Base-by-base conservation (phyloP, 2,113 vertebrate genomes). In the Ophiodon elongatus region DNA sequence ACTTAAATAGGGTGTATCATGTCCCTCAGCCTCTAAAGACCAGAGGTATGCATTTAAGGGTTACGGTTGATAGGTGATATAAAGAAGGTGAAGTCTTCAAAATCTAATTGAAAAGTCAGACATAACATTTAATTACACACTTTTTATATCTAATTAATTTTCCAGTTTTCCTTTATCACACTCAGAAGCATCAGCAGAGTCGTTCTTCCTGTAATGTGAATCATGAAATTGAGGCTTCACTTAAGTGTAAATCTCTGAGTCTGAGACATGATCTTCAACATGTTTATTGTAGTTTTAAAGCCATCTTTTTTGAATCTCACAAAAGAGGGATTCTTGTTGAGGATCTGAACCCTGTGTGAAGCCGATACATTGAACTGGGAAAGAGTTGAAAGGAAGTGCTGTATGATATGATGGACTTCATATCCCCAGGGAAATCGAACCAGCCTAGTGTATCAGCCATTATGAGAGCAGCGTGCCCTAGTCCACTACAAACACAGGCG, bases 341-440 rank as follows among this genome's bases (percentile, higher is more conserved):
- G 45, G 56, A 85, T 82, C 50, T 90, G 74, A 89, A 85, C 76
- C 54, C 27, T 85, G 80, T 90, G 90, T 81, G 62, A 83, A 76
- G 35, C 59, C 60, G 13, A 87, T 89, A 88, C 90, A 91, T 91
- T 87, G 73, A 88, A 86, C 76, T 52, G 77, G 83, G 78, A 73
- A 77, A 68, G 67, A 92, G 80, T 85, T 92, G 84, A 92, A 89
- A 90, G 85, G 79, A 89, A 91, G 75, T 54, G 68, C 70, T 62
- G 75, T 84, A 68, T 85, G 83, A 91, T 87, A 87, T 87, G 90
- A 91, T 91, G 86, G 85, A 71, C 79, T 88, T 83, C 56, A 80
- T 80, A 73, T 79, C 86, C 84, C 66, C 1, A 63, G 91, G 91
- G 91, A 92, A 92, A 94, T 92, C 85, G 85, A 73, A 79, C 59